Evolutionary conservation across 2,888 invertebrate genomes (phyloP).

Genomic region (Ceramica pisi): DNA sequence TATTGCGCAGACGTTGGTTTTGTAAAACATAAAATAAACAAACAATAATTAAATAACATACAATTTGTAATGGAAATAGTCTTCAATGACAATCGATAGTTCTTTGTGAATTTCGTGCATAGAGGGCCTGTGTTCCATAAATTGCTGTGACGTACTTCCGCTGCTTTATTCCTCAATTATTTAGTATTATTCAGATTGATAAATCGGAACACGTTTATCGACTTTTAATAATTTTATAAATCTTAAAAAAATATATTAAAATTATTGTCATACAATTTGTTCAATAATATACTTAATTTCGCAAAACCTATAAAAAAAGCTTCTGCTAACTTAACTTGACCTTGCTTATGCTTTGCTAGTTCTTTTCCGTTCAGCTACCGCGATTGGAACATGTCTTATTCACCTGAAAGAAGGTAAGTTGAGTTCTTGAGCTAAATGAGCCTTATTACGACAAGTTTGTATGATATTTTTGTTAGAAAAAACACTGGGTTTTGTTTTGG

Average conservation of each 20-base stretch:
- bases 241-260: constrained; percentile 75
- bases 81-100: constrained; percentile 50
- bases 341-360: constrained; percentile 91
- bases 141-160: constrained; percentile 82
- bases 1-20: background rate
- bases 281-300: constrained; percentile 48
- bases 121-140: constrained; percentile 54
- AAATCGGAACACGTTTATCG: constrained; percentile 65
- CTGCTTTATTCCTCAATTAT: constrained; percentile 80
- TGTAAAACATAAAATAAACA: background rate
- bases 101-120: constrained; percentile 14
- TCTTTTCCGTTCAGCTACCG: constrained; percentile 94
- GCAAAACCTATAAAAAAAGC: constrained; percentile 78
- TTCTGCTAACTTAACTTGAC: constrained; percentile 90
- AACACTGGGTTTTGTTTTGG: constrained; percentile 40
- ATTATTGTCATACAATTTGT: constrained; percentile 60
- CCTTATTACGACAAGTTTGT: constrained; percentile 66
- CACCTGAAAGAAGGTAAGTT: constrained; percentile 95
- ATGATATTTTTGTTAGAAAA: constrained; percentile 51
- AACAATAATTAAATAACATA: background rate
- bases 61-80: constrained; percentile 29
- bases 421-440: constrained; percentile 75
- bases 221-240: constrained; percentile 72
- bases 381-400: constrained; percentile 96
- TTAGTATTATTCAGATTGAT: constrained; percentile 74